A percentile compares a stretch with the other conserved stretches of the same genome.
These are phyloP conservation scores for Corythornis madagascariensis DNA, from an alignment of 2,113 vertebrate species.

Conservation along the genomic window DNA sequence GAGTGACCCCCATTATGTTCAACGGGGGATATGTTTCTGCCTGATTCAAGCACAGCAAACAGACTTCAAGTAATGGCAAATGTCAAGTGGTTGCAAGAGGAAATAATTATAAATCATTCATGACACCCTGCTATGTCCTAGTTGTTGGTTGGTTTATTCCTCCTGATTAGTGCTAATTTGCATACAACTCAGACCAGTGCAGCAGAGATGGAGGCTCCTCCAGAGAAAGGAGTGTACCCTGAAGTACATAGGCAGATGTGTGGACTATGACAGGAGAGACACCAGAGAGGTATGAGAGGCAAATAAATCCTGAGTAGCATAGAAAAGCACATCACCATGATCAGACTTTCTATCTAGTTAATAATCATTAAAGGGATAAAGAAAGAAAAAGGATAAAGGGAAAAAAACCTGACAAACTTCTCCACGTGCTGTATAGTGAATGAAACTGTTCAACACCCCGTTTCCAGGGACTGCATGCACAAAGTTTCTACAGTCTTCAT, in stretches of 20 bases:
- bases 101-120: slow-evolving; percentile 63
- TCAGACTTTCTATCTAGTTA: background rate
- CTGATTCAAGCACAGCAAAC: slow-evolving; percentile 67
- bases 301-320: background rate
- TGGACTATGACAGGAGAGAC: background rate
- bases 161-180: slow-evolving; percentile 30
- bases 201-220: background rate
- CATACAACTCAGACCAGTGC: background rate
- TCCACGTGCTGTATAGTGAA: accelerated
- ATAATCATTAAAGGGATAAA: background rate
- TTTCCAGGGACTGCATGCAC: background rate
- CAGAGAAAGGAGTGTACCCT: background rate
- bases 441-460: background rate
- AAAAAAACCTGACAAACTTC: background rate
- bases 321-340: background rate
- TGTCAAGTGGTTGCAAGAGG: slow-evolving; percentile 66
- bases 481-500: background rate
- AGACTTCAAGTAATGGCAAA: slow-evolving; percentile 65
- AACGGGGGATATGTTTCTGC: slow-evolving; percentile 30
- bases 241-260: background rate
- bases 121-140: background rate
- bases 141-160: slow-evolving; percentile 26
- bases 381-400: background rate
- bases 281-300: background rate
- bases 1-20: slow-evolving; percentile 57